phyloP scores from a whole-genome alignment of 2,888 invertebrate species.

The Lumbricus terrestris region DNA sequence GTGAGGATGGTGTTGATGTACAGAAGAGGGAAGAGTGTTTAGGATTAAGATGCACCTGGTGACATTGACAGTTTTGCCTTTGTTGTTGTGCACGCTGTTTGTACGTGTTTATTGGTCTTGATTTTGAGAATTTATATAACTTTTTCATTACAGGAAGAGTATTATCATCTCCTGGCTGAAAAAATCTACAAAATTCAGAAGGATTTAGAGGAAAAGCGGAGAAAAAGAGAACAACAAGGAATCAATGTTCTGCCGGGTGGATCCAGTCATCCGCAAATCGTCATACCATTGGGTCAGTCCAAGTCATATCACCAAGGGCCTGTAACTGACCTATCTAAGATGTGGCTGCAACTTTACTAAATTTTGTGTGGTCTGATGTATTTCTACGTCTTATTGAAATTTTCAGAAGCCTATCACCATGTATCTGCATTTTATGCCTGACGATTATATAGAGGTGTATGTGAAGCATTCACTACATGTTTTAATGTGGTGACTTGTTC shows the following conservation, averaged over 20 bases:
- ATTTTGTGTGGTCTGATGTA: too few species aligned
- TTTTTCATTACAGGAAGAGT: slow-evolving; percentile 72
- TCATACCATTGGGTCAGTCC: too few species aligned
- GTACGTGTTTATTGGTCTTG: neutral
- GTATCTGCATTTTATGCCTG: too few species aligned
- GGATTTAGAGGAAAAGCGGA: slow-evolving; percentile 72
- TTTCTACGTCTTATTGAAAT: too few species aligned
- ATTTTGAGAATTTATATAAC: neutral
- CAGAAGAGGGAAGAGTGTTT: too few species aligned
- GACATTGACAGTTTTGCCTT: neutral
- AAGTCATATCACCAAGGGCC: too few species aligned
- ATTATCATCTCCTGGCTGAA: slow-evolving; percentile 95
- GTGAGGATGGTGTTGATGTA: neutral
- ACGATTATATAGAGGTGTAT: too few species aligned
- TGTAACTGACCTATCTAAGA: too few species aligned
- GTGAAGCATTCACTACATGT: too few species aligned
- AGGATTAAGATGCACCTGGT: neutral
- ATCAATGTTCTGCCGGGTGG: neutral
- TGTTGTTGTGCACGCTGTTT: neutral
- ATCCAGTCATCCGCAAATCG: neutral
- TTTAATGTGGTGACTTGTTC: too few species aligned
- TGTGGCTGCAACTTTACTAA: too few species aligned
- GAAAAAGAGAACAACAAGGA: slow-evolving; percentile 14
- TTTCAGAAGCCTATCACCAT: too few species aligned
- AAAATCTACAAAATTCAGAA: slow-evolving; percentile 99